These are phyloP conservation scores for Dunckerocampus dactyliophorus DNA, from an alignment of 2,113 vertebrate genomes.

Conservation along the genomic window DNA sequence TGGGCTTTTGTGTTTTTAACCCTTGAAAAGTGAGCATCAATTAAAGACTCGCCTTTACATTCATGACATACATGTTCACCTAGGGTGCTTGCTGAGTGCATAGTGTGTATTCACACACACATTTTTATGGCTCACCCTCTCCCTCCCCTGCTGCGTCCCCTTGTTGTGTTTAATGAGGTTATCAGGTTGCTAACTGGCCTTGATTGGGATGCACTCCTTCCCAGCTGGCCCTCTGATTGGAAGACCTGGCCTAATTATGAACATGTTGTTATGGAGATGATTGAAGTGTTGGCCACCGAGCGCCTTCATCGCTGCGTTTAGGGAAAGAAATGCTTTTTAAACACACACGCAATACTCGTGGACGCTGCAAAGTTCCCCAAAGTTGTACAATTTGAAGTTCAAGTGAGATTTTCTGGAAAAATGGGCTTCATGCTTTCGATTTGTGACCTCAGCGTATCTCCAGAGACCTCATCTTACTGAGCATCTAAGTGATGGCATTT, in stretches of 20 bases:
- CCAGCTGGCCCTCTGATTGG: conserved; percentile 61
- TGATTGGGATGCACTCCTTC: conserved; percentile 40
- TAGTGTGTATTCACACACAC: neutral
- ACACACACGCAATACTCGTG: too few relatives aligned
- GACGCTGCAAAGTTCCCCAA: too few relatives aligned
- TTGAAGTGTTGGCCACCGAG: conserved; percentile 23
- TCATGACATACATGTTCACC: conserved; percentile 8
- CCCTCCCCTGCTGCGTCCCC: conserved; percentile 11
- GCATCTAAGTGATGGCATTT: too few relatives aligned
- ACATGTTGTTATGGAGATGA: conserved; percentile 50
- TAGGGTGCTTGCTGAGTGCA: conserved; percentile 1
- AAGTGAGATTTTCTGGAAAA: too few relatives aligned
- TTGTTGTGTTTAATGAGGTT: conserved; percentile 59
- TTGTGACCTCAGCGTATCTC: too few relatives aligned
- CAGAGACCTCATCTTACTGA: too few relatives aligned
- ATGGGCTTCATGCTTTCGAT: too few relatives aligned
- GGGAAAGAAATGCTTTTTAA: too few relatives aligned
- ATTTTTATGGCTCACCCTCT: conserved; percentile 23
- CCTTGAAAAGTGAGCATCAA: conserved; percentile 51
- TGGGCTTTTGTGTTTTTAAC: conserved; percentile 56
- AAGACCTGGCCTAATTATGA: conserved; percentile 33
- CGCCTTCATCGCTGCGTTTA: too few relatives aligned
- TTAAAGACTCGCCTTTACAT: conserved; percentile 51
- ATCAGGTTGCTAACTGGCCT: conserved; percentile 53
- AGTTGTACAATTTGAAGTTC: too few relatives aligned